phyloP scores from a whole-genome alignment of 2,113 vertebrate genomes.

The Varanus salvator region DNA sequence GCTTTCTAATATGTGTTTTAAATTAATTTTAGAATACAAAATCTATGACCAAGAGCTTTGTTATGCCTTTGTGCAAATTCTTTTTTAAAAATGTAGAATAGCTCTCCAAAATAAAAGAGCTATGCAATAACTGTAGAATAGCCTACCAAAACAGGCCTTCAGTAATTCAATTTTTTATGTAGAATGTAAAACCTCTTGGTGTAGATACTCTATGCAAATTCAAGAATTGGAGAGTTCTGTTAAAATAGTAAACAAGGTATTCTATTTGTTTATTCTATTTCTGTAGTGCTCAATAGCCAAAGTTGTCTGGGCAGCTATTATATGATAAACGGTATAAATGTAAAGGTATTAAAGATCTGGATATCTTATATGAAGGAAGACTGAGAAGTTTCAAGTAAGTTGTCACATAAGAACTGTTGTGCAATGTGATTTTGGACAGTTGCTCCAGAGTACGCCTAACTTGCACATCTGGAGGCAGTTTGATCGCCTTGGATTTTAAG shows the following conservation, averaged over 20 bases:
- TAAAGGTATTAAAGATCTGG: background rate
- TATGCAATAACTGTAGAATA: background rate
- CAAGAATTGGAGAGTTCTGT: background rate
- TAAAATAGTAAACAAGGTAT: background rate
- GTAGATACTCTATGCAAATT: constrained; percentile 1
- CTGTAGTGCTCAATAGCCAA: background rate
- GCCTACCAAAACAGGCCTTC: background rate
- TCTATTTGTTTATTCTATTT: background rate
- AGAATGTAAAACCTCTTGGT: background rate
- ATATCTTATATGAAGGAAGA: background rate
- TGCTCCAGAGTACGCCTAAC: background rate
- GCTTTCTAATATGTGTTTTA: background rate
- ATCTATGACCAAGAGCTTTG: background rate
- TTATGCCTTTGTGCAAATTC: background rate
- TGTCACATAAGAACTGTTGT: background rate
- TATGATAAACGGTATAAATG: background rate
- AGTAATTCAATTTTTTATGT: background rate
- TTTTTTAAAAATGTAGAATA: background rate
- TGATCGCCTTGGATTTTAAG: background rate
- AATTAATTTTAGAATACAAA: background rate
- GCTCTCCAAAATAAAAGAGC: background rate
- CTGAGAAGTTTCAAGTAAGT: background rate
- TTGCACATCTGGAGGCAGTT: background rate
- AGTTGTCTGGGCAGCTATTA: background rate
- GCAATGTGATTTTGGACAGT: background rate